Evolutionary conservation across 2,113 vertebrate genomes (phyloP).

Genomic region (Callorhinus ursinus): DNA sequence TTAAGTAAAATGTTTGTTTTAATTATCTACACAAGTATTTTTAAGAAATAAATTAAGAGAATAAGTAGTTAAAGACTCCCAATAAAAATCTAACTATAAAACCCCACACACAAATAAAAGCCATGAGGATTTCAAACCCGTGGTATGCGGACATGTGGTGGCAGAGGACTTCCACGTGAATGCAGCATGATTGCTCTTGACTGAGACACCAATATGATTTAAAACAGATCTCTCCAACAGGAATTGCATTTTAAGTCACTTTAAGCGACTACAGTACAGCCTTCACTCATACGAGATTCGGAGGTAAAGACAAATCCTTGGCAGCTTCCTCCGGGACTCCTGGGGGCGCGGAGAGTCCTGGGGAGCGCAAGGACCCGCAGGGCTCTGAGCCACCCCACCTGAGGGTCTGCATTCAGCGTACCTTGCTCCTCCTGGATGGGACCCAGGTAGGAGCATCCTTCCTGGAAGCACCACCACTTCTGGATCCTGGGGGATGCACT

Average conservation of each 20-base stretch:
- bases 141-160: accelerated
- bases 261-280: neutral
- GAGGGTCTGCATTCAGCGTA: neutral
- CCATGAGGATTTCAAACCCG: accelerated
- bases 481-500: constrained; percentile 85
- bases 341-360: neutral
- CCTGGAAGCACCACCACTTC: accelerated
- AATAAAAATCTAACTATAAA: neutral
- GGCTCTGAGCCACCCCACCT: neutral
- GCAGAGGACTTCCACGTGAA: accelerated
- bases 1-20: neutral
- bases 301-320: neutral
- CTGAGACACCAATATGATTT: accelerated
- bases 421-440: neutral
- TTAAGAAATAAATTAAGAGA: neutral
- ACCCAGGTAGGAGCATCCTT: neutral
- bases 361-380: neutral
- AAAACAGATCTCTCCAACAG: neutral
- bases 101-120: accelerated
- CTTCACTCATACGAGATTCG: neutral
- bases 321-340: neutral
- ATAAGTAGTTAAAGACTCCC: neutral
- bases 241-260: neutral
- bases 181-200: accelerated
- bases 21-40: neutral